Evolutionary conservation across 1,140 invertebrate genomes (phyloP).

Genomic region (Telenomus remus): DNA sequence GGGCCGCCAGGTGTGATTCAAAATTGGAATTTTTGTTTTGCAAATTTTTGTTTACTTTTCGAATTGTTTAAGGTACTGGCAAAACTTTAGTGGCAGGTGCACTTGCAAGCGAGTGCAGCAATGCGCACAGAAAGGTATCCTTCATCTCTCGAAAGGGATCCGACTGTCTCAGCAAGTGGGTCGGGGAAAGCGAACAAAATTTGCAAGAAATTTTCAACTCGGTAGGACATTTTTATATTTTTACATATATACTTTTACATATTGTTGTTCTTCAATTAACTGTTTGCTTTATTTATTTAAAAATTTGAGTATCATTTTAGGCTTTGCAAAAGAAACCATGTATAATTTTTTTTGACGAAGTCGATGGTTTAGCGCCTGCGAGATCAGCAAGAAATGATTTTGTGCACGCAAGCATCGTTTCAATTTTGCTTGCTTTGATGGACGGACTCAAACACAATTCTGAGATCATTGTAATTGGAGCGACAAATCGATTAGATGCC

Average conservation of each 20-base stretch:
- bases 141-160: constrained; percentile 77
- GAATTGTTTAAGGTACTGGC: constrained; percentile 72
- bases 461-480: constrained; percentile 84
- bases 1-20: constrained; percentile 82
- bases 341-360: constrained; percentile 87
- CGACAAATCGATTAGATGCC: constrained; percentile 84
- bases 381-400: constrained; percentile 81
- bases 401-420: constrained; percentile 78
- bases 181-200: constrained; percentile 77
- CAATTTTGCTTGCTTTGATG: constrained; percentile 83
- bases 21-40: constrained; percentile 6
- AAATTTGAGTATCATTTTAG: constrained; percentile 61
- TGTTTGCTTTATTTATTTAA: constrained; percentile 7
- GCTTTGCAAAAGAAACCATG: constrained; percentile 82
- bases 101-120: constrained; percentile 75
- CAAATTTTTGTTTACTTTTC: neutral
- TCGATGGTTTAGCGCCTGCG: constrained; percentile 83
- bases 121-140: constrained; percentile 74
- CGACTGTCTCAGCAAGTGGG: constrained; percentile 77
- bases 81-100: constrained; percentile 77
- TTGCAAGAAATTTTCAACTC: constrained; percentile 74
- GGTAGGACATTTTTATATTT: constrained; percentile 50
- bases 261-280: too few relatives aligned
- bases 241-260: neutral
- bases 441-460: constrained; percentile 81